Base-by-base conservation (phyloP, 2,888 invertebrate genomes). In the Caenorhabditis sp. region DNA sequence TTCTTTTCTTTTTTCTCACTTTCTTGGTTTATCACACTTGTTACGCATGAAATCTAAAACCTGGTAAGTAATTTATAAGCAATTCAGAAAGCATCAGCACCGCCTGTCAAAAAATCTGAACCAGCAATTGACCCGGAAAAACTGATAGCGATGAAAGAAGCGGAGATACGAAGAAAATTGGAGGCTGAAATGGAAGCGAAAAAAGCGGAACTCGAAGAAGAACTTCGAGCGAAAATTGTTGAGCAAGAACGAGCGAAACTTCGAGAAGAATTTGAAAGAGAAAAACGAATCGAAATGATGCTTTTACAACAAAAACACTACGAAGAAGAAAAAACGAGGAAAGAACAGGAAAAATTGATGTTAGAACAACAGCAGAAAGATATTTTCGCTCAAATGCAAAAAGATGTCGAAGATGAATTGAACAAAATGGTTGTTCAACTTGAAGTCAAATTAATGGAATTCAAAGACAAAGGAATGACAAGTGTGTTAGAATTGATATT, bases 241-340 rank as follows among this genome's bases (percentile, higher is more conserved):
- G 65, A 69, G 26, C 68, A 73, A 26, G 73, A 69, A n/a, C 54
- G 69, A 1, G 68, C 68, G 0, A 68, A 66, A 21, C 54, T 69
- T 49, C 62, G 62, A 31, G 68, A 54, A 4, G 73, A 68, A 43
- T 2, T 66, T 19, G 69, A 66, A 50, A 62, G 50, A 60, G 68
- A 65, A 53, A 64, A 68, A 53, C 58, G 59, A 12, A 43, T 65
- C 10, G 72, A 72, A 24, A 14, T 53, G 50, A 55, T 71, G 59
- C 51, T 63, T 26, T 19, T 55, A 1, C 54, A 66, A 57, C 62
- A 71, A 27, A 49, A 71, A 59, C 58, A 71, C 19, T 71, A 62
- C 57, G 31, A 65, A n/a, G 17, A 55, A 0, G 62, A 66, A 27
- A 55, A 55, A 26, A 6, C 24, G 23, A 24, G 4, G 21, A 59